Evolutionary conservation across 1,140 invertebrate genomes (phyloP).

Genomic region (Batillaria attramentaria): DNA sequence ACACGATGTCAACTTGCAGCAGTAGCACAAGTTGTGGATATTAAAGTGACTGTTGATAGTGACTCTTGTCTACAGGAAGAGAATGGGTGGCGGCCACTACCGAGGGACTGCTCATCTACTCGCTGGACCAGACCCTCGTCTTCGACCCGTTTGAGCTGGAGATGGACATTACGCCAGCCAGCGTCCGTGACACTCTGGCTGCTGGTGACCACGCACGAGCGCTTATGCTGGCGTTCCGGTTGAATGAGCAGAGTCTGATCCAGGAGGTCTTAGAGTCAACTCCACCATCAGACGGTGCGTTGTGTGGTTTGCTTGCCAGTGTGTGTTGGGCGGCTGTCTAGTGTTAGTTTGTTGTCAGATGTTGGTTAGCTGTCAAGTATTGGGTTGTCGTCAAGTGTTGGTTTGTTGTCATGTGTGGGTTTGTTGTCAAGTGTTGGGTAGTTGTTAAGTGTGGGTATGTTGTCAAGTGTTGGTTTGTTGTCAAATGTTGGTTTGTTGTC

Average conservation of each 20-base stretch:
- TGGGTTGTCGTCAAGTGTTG: not conserved
- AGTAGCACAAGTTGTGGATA: no score
- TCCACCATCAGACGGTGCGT: conserved; percentile 83
- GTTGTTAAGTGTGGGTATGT: not conserved
- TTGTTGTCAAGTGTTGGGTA: not conserved
- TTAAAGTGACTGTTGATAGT: no score
- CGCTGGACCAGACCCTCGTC: conserved; percentile 82
- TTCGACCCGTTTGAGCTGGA: conserved; percentile 92
- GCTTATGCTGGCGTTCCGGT: conserved; percentile 86
- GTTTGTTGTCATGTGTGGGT: no score
- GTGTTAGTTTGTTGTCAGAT: not conserved
- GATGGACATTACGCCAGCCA: conserved; percentile 82
- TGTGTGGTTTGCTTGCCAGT: conserved; percentile 66
- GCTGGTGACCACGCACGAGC: conserved; percentile 81
- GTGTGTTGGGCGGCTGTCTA: not conserved
- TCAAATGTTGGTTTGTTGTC: no score
- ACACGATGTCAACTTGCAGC: no score
- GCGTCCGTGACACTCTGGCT: conserved; percentile 76
- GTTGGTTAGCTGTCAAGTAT: not conserved
- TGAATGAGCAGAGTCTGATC: conserved; percentile 88
- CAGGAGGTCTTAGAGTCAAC: conserved; percentile 88
- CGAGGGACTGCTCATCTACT: conserved; percentile 94
- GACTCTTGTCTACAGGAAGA: conserved; percentile 78
- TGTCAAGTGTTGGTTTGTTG: not conserved
- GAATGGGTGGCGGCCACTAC: conserved; percentile 92